Evolutionary conservation across 2,888 invertebrate species (phyloP), one percentile per base, ranked within the genome.

Genomic region (Rhamnusium bicolor): DNA sequence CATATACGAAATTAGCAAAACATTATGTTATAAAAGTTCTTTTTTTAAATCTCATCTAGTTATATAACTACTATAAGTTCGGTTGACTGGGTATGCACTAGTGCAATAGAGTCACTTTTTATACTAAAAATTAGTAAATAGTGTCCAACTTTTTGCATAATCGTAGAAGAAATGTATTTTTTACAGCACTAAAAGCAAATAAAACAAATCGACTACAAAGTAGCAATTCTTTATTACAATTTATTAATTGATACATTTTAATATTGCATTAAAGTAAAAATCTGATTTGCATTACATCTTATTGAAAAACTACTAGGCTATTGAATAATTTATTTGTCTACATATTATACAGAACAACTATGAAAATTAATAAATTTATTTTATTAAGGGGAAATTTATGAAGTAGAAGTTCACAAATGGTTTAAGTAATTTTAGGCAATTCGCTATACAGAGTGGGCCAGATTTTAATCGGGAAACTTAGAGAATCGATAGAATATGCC

Each of bases 161-260:
- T n/a, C n/a, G n/a, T n/a, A n/a, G n/a, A n/a, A n/a, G n/a, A n/a
- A n/a, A n/a, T n/a, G n/a, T n/a, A n/a, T n/a, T n/a, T n/a, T n/a
- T 24, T 24, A 24, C 24, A 2, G 24, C 24, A 24, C 40, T 1
- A 2, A 40, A 40, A n/a, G n/a, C n/a, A 40, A 63, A 21, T 46
- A 65, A 56, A 46, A 56, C 54, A 16, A 32, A 54, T 40, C 8
- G 1, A 21, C 4, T 67, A 67, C 67, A 67, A 67, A 67, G 67
- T 67, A 67, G 67, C 67, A 67, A 67, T 67, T 56, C 29, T 71
- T 66, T 60, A 71, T 60, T 71, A 71, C 66, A 66, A 71, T 60
- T 56, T 18, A 63, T 58, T 32, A 61, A 60, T 66, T 65, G 40
- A 66, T 71, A 71, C 61, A 66, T 54, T 60, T 66, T 40, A 71